phyloP scores from a whole-genome alignment of 2,113 vertebrate species.

The Vulpes ferrilata region DNA sequence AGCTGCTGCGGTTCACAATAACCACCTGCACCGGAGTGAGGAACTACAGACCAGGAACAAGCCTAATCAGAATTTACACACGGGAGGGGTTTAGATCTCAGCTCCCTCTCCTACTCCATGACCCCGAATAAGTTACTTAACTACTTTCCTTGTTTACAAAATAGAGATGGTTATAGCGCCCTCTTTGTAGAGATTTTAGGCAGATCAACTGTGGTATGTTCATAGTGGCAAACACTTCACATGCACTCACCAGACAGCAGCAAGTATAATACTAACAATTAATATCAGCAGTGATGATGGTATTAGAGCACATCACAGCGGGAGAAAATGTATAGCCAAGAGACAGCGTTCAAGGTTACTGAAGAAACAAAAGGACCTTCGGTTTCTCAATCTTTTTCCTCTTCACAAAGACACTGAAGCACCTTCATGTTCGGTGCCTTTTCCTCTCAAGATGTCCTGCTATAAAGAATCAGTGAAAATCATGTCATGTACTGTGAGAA shows the following conservation, averaged over 20 bases:
- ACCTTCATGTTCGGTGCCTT: neutral
- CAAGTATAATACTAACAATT: neutral
- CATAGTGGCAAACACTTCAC: neutral
- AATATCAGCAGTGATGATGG: neutral
- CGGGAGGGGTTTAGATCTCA: neutral
- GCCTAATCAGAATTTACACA: neutral
- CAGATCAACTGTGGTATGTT: neutral
- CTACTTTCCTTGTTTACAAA: constrained; percentile 12
- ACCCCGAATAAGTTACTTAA: neutral
- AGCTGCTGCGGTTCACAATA: neutral
- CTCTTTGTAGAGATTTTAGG: neutral
- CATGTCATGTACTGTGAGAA: neutral
- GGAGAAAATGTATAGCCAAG: neutral
- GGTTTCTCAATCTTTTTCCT: neutral
- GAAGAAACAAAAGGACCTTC: neutral
- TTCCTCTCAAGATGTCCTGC: constrained; percentile 35
- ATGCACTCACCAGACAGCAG: neutral
- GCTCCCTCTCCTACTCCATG: neutral
- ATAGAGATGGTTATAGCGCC: neutral
- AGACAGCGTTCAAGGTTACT: neutral
- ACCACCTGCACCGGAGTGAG: neutral
- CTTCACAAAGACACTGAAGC: neutral
- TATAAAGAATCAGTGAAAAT: constrained; percentile 15
- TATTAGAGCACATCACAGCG: neutral
- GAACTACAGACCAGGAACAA: neutral